These are phyloP conservation scores for Diachasmimorpha longicaudata DNA, from an alignment of 1,140 invertebrate species.

Conservation along the genomic window DNA sequence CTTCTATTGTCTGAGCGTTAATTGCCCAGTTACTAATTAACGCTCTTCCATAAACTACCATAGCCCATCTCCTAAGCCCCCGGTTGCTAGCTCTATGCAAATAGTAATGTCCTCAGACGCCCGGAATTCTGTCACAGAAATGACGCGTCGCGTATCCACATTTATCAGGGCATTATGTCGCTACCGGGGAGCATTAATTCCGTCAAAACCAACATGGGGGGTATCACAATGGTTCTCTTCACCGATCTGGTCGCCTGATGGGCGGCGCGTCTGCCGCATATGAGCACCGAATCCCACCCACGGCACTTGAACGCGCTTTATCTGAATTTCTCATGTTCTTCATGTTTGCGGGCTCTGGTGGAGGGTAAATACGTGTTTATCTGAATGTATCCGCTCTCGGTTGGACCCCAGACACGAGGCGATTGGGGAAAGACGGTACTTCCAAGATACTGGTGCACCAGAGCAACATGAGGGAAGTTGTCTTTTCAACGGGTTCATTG, in stretches of 20 bases:
- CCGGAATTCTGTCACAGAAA: slow-evolving; percentile 39
- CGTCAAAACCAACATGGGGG: slow-evolving; percentile 19
- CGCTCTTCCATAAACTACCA: slow-evolving; percentile 7
- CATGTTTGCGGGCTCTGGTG: neutral
- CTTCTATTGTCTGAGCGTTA: slow-evolving; percentile 56
- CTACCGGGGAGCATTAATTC: neutral
- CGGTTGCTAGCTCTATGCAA: slow-evolving; percentile 25
- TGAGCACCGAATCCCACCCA: slow-evolving; percentile 42
- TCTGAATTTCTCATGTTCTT: neutral
- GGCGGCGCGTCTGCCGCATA: slow-evolving; percentile 55
- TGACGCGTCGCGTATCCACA: slow-evolving; percentile 48
- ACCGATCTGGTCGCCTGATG: slow-evolving; percentile 42
- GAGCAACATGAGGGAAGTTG: slow-evolving; percentile 36
- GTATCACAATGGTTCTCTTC: slow-evolving; percentile 9
- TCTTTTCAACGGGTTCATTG: neutral
- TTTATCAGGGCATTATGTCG: slow-evolving; percentile 41
- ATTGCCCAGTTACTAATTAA: slow-evolving; percentile 54
- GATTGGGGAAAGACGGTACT: slow-evolving; percentile 48
- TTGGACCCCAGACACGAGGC: neutral
- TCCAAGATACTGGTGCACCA: slow-evolving; percentile 38
- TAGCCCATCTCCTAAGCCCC: neutral
- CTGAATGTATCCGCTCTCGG: neutral
- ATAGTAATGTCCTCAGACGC: slow-evolving; percentile 20
- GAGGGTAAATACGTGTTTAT: neutral
- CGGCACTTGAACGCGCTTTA: neutral